A percentile compares a stretch with the other conserved stretches of the same genome.
phyloP scores from a whole-genome alignment of 2,113 vertebrate species.

The Oophaga pumilio region DNA sequence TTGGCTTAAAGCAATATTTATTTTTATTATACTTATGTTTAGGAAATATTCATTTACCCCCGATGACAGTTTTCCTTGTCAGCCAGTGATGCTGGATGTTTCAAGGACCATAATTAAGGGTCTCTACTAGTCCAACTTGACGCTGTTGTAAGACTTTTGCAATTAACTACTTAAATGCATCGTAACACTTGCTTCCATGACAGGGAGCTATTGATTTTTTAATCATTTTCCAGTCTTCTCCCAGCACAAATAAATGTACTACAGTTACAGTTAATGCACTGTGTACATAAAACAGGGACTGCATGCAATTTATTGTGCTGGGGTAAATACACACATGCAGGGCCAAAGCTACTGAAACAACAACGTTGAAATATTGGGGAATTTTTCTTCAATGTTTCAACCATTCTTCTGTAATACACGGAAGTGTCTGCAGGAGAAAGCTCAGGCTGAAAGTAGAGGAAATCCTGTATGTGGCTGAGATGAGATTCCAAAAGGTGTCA shows the following conservation, averaged over 20 bases:
- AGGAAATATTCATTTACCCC: neutral
- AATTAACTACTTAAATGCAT: conserved; percentile 83
- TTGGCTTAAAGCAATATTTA: neutral
- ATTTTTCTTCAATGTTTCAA: neutral
- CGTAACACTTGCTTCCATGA: conserved; percentile 83
- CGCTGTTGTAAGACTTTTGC: conserved; percentile 81
- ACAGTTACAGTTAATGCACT: conserved; percentile 86
- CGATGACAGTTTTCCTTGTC: neutral
- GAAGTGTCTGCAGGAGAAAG: neutral
- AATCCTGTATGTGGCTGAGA: conserved; percentile 58
- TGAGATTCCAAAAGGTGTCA: conserved; percentile 76
- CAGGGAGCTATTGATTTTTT: conserved; percentile 88
- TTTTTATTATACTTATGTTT: neutral
- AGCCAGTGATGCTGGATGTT: neutral
- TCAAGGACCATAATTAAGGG: neutral
- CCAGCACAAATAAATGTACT: conserved; percentile 85
- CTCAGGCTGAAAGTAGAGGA: conserved; percentile 53
- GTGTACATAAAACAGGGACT: conserved; percentile 76
- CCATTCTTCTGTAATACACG: neutral
- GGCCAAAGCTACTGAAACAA: neutral
- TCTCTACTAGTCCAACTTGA: conserved; percentile 74
- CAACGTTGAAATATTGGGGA: neutral
- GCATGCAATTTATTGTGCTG: conserved; percentile 77
- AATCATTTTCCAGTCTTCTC: conserved; percentile 90
- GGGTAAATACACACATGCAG: conserved; percentile 64